These are phyloP conservation scores for Eurypyga helias DNA, from an alignment of 2,113 vertebrate genomes.

Conservation along the genomic window DNA sequence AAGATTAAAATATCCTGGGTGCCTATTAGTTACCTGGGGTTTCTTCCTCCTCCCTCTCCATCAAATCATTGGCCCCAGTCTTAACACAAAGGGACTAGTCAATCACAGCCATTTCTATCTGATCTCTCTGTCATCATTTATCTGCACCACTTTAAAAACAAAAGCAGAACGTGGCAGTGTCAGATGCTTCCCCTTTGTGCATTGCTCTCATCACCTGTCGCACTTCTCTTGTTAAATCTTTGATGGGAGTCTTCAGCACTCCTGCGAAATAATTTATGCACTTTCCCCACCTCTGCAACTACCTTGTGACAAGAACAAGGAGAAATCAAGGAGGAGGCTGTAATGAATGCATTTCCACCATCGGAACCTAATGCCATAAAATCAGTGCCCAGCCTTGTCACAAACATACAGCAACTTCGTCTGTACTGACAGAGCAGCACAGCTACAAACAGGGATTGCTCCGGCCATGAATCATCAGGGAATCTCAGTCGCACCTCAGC, in stretches of 20 bases:
- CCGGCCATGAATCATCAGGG: neutral
- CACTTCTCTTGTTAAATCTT: constrained; percentile 23
- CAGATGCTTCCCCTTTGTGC: constrained; percentile 56
- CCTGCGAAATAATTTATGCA: constrained; percentile 48
- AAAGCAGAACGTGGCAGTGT: neutral
- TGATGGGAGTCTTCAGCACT: constrained; percentile 28
- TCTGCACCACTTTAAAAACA: constrained; percentile 30
- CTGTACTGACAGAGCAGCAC: neutral
- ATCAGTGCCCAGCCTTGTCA: neutral
- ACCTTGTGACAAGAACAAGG: constrained; percentile 43
- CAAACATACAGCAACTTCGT: neutral
- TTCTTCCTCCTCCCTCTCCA: constrained; percentile 11
- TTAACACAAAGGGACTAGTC: constrained; percentile 49
- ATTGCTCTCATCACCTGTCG: constrained; percentile 50
- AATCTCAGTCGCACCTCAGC: neutral
- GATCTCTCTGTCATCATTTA: constrained; percentile 20
- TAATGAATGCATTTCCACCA: constrained; percentile 4
- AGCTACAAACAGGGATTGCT: neutral
- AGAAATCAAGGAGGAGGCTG: constrained; percentile 20
- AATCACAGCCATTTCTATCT: constrained; percentile 51
- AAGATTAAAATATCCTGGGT: neutral
- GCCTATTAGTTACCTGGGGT: neutral
- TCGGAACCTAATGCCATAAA: neutral
- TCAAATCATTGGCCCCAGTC: constrained; percentile 9
- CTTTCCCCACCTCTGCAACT: constrained; percentile 60